Percentiles rank a stretch among this genome's conserved stretches.
Conservation (phyloP, 92 coral and sea anemone genomes). For the Scolanthus callimorphus region DNA sequence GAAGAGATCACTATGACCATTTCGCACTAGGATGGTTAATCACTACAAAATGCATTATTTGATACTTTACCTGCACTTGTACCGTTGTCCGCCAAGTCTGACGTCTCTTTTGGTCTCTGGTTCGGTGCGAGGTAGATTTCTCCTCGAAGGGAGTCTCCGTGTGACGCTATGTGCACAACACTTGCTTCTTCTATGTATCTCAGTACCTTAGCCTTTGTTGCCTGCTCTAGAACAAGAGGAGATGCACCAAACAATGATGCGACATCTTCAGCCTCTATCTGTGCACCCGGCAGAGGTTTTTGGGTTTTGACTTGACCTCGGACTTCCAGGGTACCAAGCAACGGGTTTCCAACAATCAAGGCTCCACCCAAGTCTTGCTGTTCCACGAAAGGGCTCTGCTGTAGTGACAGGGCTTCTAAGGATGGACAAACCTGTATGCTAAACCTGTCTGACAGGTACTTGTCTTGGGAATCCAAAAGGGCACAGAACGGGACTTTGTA, state of each 20-base stretch:
- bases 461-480: conserved; percentile 16
- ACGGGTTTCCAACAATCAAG: conserved; percentile 20
- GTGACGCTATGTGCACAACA: conserved; percentile 45
- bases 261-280: conserved; percentile 21
- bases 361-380: conserved; percentile 12
- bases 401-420: conserved; percentile 15
- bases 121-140: conserved; percentile 45
- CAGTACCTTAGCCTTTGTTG: conserved; percentile 18
- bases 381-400: conserved; percentile 4
- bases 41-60: too few relatives aligned
- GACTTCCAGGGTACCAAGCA: background rate
- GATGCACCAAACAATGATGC: conserved; percentile 14
- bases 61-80: too few relatives aligned
- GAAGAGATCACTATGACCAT: too few relatives aligned
- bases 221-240: conserved; percentile 11
- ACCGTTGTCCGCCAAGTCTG: too few relatives aligned
- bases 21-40: too few relatives aligned
- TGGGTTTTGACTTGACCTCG: conserved; percentile 5
- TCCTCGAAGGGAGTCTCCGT: conserved; percentile 35
- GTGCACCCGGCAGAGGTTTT: conserved; percentile 12
- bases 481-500: conserved; percentile 31
- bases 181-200: conserved; percentile 14
- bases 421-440: conserved; percentile 36
- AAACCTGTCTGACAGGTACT: conserved; percentile 15
- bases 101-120: too few relatives aligned